These are phyloP conservation scores for Iguana delicatissima DNA, from an alignment of 2,797 vertebrate genomes.

Conservation along the genomic window DNA sequence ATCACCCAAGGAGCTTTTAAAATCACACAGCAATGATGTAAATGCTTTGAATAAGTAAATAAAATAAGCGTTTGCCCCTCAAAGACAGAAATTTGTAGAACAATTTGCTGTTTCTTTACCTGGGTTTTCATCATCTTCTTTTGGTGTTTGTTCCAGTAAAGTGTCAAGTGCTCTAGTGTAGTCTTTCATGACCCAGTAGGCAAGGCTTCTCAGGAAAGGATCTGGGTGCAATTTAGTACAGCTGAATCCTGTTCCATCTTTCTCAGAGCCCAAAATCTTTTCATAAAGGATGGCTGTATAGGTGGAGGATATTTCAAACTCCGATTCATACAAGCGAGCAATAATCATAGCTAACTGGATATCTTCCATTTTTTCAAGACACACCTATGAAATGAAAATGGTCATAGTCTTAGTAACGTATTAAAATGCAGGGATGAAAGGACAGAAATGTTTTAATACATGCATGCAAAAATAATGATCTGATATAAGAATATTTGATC, in stretches of 20 bases:
- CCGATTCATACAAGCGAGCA: constrained; percentile 94
- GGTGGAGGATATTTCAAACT: constrained; percentile 95
- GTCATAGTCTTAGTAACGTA: not conserved
- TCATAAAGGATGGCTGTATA: constrained; percentile 93
- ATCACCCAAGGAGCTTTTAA: not conserved
- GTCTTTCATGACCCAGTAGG: constrained; percentile 98
- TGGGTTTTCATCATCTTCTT: constrained; percentile 92
- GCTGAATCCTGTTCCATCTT: constrained; percentile 89
- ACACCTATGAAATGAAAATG: constrained; percentile 82
- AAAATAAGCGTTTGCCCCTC: no score
- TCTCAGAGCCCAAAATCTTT: constrained; percentile 91
- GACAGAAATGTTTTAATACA: not conserved
- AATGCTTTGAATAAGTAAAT: not conserved
- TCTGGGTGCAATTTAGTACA: constrained; percentile 91
- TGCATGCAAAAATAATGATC: not conserved
- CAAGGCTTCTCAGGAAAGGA: constrained; percentile 96
- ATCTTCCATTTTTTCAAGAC: constrained; percentile 99
- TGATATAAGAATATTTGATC: not conserved
- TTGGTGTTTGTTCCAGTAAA: constrained; percentile 93
- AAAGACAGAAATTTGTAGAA: not conserved
- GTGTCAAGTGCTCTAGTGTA: constrained; percentile 94
- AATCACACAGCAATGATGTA: not conserved
- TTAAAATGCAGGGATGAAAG: not conserved
- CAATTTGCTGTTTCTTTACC: constrained; percentile 77
- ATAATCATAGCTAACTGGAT: constrained; percentile 97